These are phyloP conservation scores for Arion vulgaris DNA, from an alignment of 1,140 invertebrate species.

Conservation along the genomic window DNA sequence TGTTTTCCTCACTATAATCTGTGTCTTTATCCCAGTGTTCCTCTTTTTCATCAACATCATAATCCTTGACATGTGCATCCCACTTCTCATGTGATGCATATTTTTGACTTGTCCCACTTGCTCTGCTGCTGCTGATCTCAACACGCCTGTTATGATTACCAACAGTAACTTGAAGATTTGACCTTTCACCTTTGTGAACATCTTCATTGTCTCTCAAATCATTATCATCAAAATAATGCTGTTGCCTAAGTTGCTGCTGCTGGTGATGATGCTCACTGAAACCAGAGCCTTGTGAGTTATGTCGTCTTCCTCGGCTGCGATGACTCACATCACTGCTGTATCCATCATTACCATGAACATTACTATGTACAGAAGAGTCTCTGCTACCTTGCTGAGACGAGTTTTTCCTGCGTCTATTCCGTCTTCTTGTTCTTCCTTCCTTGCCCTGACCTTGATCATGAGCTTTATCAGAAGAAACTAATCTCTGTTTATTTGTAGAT, in stretches of 20 bases:
- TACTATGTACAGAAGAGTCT: conserved; percentile 46
- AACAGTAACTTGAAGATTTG: conserved; percentile 14
- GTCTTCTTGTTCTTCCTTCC: conserved; percentile 25
- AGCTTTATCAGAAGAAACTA: conserved; percentile 37
- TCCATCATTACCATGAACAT: conserved; percentile 30
- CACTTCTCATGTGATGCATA: conserved; percentile 11
- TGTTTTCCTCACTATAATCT: conserved; percentile 5
- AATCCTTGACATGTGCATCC: conserved; percentile 24
- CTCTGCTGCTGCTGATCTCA: conserved; percentile 3
- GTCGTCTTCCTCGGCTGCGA: conserved; percentile 22
- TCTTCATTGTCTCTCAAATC: conserved; percentile 8
- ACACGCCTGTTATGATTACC: conserved; percentile 22
- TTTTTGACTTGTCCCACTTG: conserved; percentile 6
- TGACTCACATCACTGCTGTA: conserved; percentile 13
- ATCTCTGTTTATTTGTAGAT: conserved; percentile 34
- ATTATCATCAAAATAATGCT: conserved; percentile 15
- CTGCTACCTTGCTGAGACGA: conserved; percentile 33
- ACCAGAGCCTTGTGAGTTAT: conserved; percentile 19
- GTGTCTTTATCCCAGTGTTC: conserved; percentile 5
- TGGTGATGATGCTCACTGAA: conserved; percentile 20
- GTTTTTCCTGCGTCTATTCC: conserved; percentile 30
- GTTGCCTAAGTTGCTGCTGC: conserved; percentile 23
- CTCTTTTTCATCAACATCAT: conserved; percentile 13
- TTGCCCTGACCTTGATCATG: conserved; percentile 35
- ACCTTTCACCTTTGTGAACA: conserved; percentile 3